Evolutionary conservation across 2,888 invertebrate genomes (phyloP), one percentile per base, ranked within the genome.

Genomic region (Galerucella calmariensis): DNA sequence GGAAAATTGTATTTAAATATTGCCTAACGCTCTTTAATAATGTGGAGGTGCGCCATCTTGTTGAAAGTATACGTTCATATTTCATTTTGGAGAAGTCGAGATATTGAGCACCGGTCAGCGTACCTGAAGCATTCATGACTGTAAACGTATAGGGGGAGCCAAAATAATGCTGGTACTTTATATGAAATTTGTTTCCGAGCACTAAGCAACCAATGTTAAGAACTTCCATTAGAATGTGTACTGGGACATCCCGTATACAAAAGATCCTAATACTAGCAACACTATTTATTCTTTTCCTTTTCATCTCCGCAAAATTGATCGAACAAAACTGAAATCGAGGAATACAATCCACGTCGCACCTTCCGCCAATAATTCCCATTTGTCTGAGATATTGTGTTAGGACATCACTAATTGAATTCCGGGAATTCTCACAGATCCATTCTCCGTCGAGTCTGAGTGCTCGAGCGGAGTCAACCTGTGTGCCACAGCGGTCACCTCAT

Each of bases 371-470:
- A 77, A 77, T 75, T 75, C 73, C 77, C 75, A 73, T 78, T 78
- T 76, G 75, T 78, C 76, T 76, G 75, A 76, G 78, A 76, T 78
- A 78, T 78, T 78, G 80, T 83, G 81, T 79, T 75, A 75, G 78
- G 74, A 78, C 78, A 78, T 76, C 83, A 79, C 82, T 85, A 85
- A 85, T 85, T 84, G 85, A 85, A 85, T 85, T 85, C 84, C 83
- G 79, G 80, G 78, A 81, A 82, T 82, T 83, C 83, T 83, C 83
- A 81, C 79, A 69, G 72, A 72, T 73, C 75, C 73, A 73, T 70
- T 71, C 69, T 71, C 71, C n/a, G 69, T 51, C 62, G 62, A 70
- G 69, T 51, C 58, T 35, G 67, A 67, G 73, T 61, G 73, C 73
- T 46, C 20, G 56, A 61, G 35, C 67, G 63, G 12, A 66, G 53